Conservation (phyloP, 2,797 vertebrate genomes). For the Channallabes apus region DNA sequence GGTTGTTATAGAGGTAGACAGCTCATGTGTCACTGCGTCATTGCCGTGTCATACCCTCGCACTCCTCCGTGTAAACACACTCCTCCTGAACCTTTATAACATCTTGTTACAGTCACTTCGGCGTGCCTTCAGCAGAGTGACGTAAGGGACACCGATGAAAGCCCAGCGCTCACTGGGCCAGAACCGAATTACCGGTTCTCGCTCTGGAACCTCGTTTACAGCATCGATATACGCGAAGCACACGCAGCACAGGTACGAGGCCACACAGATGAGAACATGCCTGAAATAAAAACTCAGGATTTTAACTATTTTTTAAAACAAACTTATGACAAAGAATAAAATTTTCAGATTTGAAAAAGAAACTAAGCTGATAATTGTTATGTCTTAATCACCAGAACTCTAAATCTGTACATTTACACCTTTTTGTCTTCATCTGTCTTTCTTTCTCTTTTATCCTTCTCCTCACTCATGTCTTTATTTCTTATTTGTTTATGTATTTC, state of each 20-base stretch:
- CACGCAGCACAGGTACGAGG: constrained; percentile 92
- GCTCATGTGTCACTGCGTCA: neutral
- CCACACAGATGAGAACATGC: constrained; percentile 96
- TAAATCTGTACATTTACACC: neutral
- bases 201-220: constrained; percentile 90
- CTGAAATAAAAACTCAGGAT: constrained; percentile 63
- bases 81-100: neutral
- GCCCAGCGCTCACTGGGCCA: constrained; percentile 98
- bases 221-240: constrained; percentile 97
- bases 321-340: neutral
- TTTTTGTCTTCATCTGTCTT: neutral
- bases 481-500: neutral
- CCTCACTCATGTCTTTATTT: neutral
- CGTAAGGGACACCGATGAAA: constrained; percentile 94
- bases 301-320: neutral
- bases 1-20: neutral
- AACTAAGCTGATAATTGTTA: neutral
- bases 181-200: constrained; percentile 93
- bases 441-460: neutral
- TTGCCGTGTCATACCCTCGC: neutral
- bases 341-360: neutral
- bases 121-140: constrained; percentile 85
- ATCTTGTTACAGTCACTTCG: constrained; percentile 88
- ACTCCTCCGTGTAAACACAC: neutral
- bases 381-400: neutral